phyloP scores from a whole-genome alignment of 2,113 vertebrate species.

The Mobula birostris region DNA sequence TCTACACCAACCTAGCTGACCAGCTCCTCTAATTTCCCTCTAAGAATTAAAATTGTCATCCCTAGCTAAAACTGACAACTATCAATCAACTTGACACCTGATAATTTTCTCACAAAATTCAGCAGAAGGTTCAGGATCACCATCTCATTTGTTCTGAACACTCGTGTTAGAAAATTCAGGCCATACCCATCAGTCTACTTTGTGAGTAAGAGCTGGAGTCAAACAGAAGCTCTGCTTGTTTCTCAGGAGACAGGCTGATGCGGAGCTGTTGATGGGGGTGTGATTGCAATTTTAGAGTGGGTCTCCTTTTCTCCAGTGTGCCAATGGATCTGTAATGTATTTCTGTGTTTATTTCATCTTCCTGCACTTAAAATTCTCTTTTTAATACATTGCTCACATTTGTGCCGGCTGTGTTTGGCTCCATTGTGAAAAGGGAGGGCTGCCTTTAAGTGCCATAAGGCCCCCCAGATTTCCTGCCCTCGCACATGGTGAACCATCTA shows the following conservation, averaged over 20 bases:
- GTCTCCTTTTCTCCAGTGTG: neutral
- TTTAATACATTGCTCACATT: neutral
- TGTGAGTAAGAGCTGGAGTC: neutral
- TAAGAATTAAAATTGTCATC: neutral
- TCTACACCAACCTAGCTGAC: neutral
- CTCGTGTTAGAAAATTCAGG: neutral
- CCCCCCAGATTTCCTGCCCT: neutral
- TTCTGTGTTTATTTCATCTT: neutral
- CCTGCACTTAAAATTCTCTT: neutral
- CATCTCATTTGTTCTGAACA: neutral
- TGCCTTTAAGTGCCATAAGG: neutral
- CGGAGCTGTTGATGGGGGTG: neutral
- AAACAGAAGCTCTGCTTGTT: no score
- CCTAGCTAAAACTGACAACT: neutral
- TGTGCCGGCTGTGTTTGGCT: neutral
- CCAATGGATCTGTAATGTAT: neutral
- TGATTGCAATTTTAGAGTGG: neutral
- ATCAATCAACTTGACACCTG: neutral
- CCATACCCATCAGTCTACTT: neutral
- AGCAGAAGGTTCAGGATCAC: neutral
- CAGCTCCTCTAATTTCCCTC: neutral
- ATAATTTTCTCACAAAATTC: neutral
- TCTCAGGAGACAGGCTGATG: neutral
- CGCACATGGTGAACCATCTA: neutral
- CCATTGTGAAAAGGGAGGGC: neutral